phyloP scores from a whole-genome alignment of 1,140 invertebrate genomes.

The Bombyx mori region DNA sequence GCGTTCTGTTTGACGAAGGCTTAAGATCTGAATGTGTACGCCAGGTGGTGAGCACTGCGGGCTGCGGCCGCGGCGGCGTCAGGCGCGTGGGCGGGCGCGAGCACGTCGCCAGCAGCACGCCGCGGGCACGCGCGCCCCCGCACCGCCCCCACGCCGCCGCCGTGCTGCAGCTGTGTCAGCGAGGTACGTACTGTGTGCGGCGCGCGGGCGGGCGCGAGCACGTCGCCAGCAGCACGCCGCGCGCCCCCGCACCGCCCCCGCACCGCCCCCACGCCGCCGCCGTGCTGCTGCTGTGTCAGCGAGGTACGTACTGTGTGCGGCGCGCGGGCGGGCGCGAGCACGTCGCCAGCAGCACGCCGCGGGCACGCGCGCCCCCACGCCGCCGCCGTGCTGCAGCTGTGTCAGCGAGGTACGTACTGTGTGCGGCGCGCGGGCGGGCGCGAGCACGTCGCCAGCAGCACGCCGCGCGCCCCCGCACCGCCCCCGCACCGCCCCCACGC shows the following conservation, averaged over 20 bases:
- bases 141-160: slow-evolving; percentile 25
- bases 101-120: slow-evolving; percentile 16
- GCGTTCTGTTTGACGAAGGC: too few relatives aligned
- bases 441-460: too few relatives aligned
- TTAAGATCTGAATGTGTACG: slow-evolving; percentile 10
- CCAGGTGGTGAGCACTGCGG: slow-evolving; percentile 35
- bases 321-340: too few relatives aligned
- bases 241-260: slow-evolving; percentile 12
- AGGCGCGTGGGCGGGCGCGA: background rate
- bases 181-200: too few relatives aligned
- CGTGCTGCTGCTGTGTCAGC: background rate
- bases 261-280: slow-evolving; percentile 39
- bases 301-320: too few relatives aligned
- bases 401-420: too few relatives aligned
- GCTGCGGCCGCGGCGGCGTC: slow-evolving; percentile 26
- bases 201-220: slow-evolving; percentile 18
- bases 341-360: too few relatives aligned
- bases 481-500: too few relatives aligned
- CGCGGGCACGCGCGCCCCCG: slow-evolving; percentile 31
- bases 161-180: background rate
- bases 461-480: too few relatives aligned
- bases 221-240: slow-evolving; percentile 42
- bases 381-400: too few relatives aligned
- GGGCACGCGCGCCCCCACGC: too few relatives aligned
- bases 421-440: too few relatives aligned